Evolutionary conservation across 2,113 vertebrate species (phyloP).

Genomic region (Tylochromis polylepis): DNA sequence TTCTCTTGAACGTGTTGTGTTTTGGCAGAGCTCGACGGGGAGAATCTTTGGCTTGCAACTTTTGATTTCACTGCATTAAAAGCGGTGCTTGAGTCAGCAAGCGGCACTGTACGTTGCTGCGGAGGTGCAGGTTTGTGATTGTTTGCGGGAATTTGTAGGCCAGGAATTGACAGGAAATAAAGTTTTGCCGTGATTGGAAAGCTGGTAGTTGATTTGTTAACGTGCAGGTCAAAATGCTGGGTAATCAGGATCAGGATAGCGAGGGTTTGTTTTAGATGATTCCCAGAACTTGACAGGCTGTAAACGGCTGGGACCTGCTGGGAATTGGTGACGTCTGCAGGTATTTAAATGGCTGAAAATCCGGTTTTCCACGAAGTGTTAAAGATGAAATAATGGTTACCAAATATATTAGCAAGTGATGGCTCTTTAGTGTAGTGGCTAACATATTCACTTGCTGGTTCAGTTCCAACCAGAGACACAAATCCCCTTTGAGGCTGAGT

Average conservation of each 20-base stretch:
- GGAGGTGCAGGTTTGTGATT: not conserved
- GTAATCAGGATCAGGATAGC: not conserved
- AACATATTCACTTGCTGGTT: not conserved
- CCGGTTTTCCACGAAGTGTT: not conserved
- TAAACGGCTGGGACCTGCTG: not conserved
- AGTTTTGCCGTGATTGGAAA: not conserved
- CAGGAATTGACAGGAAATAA: not conserved
- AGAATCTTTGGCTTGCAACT: not conserved
- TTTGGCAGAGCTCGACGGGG: not conserved
- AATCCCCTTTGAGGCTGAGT: not conserved
- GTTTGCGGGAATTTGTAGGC: not conserved
- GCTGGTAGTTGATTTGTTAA: not conserved
- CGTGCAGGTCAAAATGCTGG: not conserved
- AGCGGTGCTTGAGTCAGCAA: not conserved
- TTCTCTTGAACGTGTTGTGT: not conserved
- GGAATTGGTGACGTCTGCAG: not conserved
- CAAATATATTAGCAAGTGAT: not conserved
- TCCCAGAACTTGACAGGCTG: not conserved
- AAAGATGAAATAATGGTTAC: not conserved
- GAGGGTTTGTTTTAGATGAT: not conserved
- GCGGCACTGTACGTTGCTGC: not conserved
- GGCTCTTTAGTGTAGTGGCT: not conserved
- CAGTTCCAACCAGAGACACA: not conserved
- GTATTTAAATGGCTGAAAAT: not conserved
- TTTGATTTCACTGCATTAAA: not conserved